These are phyloP conservation scores for Antitype chi DNA, from an alignment of 2,888 invertebrate species.

Conservation along the genomic window DNA sequence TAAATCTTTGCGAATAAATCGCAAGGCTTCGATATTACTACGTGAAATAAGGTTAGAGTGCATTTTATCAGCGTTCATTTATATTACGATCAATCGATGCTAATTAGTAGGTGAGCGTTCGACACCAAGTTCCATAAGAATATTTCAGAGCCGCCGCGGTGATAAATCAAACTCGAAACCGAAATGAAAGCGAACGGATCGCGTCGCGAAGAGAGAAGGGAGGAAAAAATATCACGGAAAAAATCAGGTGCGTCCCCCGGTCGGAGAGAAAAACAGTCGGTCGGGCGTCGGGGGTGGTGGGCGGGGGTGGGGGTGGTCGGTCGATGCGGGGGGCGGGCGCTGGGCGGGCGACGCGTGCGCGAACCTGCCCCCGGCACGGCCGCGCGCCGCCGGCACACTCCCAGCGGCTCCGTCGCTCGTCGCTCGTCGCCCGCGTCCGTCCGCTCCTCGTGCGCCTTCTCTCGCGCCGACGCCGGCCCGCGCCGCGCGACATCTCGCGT, in stretches of 20 bases:
- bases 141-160: constrained; percentile 89
- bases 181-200: constrained; percentile 91
- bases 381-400: constrained; percentile 76
- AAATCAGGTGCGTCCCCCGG: constrained; percentile 91
- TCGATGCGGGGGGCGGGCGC: constrained; percentile 85
- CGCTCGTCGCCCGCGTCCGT: constrained; percentile 74
- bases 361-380: constrained; percentile 79
- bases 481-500: constrained; percentile 84
- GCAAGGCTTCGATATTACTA: background rate
- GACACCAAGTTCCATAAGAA: constrained; percentile 88
- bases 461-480: constrained; percentile 87
- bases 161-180: constrained; percentile 91
- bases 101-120: constrained; percentile 89
- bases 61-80: constrained; percentile 52
- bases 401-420: constrained; percentile 76
- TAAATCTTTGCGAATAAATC: background rate
- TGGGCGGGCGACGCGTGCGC: constrained; percentile 84
- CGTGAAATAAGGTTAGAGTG: constrained; percentile 19
- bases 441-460: constrained; percentile 84
- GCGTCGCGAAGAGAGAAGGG: constrained; percentile 90
- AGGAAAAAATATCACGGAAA: constrained; percentile 91
- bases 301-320: constrained; percentile 85
- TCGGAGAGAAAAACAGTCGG: constrained; percentile 90
- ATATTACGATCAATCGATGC: constrained; percentile 84
- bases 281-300: constrained; percentile 79